Base-by-base conservation (phyloP, 2,113 vertebrate species). In the Silurus meridionalis region DNA sequence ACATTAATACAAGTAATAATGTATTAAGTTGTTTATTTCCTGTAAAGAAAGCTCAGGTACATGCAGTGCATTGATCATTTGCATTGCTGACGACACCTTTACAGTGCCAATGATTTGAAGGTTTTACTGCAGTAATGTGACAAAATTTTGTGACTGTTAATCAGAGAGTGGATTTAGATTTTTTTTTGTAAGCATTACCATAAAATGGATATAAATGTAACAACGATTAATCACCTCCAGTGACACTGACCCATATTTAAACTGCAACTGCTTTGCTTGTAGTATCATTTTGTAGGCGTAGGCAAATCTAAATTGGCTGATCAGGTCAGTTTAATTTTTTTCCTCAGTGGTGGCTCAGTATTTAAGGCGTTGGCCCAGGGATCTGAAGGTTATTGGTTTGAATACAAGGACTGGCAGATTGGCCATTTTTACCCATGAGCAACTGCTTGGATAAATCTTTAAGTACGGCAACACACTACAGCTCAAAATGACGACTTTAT, bases 81-180 rank as follows among this genome's bases (percentile, higher is more conserved):
- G 85, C 19, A 53, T 28, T 55, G 61, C 72, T 71, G 48, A 46
- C 83, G 66, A 79, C 61, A 72, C 21, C 14, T 85, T 82, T 85
- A 77, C 46, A 74, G 60, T 6, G 52, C 7, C 50, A 14, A 14
- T 50, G 46, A 63, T 52, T 57, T 55, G 55, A 9, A 55, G 77
- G 63, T 82, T 85, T 87, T 82, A 86, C 64, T 75, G 83, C 79
- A 25, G 69, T 25, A 25, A 67, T 71, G 78, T 28, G 58, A 58
- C 61, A 55, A 67, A 69, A 53, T 81, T n/a, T 72, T 78, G 78
- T 75, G 80, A 66, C 58, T 83, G 58, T 75, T 53, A 66, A 61
- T 87, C 77, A 78, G 19, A 77, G 74, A 37, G 61, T 17, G 50
- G 57, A 69, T 57, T 64, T 63, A 2, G 37, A 3, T 37, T 53